Evolutionary conservation across 1,140 invertebrate genomes (phyloP).

Genomic region (Neotoxoptera formosana): DNA sequence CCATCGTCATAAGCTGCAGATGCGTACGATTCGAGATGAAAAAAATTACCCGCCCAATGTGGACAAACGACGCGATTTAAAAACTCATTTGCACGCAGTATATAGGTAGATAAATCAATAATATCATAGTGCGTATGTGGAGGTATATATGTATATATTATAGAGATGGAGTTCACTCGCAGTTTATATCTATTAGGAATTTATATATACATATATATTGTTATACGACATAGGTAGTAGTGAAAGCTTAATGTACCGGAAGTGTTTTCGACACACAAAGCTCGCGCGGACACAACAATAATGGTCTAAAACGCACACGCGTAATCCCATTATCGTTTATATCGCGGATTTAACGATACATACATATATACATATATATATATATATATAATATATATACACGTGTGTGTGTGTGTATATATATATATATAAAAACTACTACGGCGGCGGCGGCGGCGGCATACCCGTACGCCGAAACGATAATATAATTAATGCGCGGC

Average conservation of each 20-base stretch:
- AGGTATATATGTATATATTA: background rate
- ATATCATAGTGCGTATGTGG: background rate
- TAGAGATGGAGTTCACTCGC: background rate
- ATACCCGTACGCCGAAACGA: background rate
- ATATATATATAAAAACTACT: too few relatives aligned
- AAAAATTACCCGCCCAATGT: background rate
- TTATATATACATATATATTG: background rate
- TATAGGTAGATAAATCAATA: too few relatives aligned
- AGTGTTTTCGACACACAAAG: slow-evolving; percentile 39
- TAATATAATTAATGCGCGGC: slow-evolving; percentile 50
- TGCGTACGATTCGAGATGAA: background rate
- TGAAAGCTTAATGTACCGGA: slow-evolving; percentile 30
- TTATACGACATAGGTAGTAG: background rate
- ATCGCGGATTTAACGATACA: slow-evolving; percentile 47
- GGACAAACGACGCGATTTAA: background rate
- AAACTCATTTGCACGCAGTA: background rate
- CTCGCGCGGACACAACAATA: background rate
- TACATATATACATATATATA: background rate
- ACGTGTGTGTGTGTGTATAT: too few relatives aligned
- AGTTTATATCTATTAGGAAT: background rate
- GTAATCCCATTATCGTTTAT: slow-evolving; percentile 53
- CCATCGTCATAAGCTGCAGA: background rate
- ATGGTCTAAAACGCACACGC: slow-evolving; percentile 22
- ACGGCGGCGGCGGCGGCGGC: too few relatives aligned
- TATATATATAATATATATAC: too few relatives aligned